phyloP scores from a whole-genome alignment of 1,140 invertebrate genomes.

The Rhyacophila brunnea region DNA sequence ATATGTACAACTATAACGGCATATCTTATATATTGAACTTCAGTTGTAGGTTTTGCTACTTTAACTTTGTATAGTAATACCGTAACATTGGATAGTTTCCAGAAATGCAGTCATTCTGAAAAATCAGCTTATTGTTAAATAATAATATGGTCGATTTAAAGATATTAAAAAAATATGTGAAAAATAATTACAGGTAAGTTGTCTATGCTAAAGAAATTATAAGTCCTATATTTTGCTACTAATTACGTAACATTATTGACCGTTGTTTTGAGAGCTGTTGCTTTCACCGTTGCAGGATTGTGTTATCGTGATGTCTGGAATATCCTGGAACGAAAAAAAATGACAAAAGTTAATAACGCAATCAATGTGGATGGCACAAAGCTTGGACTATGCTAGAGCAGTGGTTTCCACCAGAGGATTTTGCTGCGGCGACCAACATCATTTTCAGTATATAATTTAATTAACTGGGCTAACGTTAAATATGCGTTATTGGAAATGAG shows the following conservation, averaged over 20 bases:
- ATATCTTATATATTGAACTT: too few species aligned
- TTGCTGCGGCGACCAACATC: too few species aligned
- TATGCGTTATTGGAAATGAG: too few species aligned
- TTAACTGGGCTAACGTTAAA: too few species aligned
- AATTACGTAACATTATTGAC: conserved; percentile 22
- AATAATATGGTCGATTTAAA: conserved; percentile 7
- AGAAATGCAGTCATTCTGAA: conserved; percentile 26
- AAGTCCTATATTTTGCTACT: conserved; percentile 8
- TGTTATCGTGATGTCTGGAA: conserved; percentile 1
- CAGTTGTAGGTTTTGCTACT: too few species aligned
- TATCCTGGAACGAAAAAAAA: conserved; percentile 18
- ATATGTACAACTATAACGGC: too few species aligned
- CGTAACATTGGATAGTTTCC: too few species aligned
- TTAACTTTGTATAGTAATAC: too few species aligned
- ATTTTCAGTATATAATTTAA: too few species aligned
- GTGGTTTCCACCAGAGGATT: too few species aligned
- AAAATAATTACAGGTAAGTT: neutral
- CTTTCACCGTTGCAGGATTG: conserved; percentile 30
- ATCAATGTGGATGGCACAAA: too few species aligned
- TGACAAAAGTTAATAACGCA: neutral
- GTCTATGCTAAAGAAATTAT: neutral
- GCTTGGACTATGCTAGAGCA: too few species aligned
- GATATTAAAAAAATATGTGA: neutral
- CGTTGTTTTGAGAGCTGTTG: conserved; percentile 26
- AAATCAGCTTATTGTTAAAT: neutral